phyloP scores from a whole-genome alignment of 2,888 invertebrate genomes.

The Dynastes grantii region DNA sequence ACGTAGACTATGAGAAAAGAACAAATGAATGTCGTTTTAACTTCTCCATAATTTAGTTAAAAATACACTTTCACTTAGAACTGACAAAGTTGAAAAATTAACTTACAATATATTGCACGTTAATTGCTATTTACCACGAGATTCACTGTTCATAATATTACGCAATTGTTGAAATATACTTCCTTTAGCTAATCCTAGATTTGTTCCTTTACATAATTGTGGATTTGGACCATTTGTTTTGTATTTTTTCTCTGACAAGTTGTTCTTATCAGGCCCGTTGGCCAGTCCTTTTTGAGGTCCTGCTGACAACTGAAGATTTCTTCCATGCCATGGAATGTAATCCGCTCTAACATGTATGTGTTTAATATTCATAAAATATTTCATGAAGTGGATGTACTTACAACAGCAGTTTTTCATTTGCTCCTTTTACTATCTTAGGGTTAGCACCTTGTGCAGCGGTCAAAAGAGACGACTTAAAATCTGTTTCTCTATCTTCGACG shows the following conservation, averaged over 20 bases:
- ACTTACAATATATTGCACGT: slow-evolving; percentile 62
- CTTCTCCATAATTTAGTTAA: no score
- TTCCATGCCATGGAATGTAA: slow-evolving; percentile 89
- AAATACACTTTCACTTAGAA: no score
- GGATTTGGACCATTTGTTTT: slow-evolving; percentile 79
- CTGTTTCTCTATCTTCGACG: slow-evolving; percentile 67
- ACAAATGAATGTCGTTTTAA: no score
- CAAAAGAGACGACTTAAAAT: slow-evolving; percentile 76
- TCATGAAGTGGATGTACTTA: slow-evolving; percentile 71
- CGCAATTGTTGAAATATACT: slow-evolving; percentile 83
- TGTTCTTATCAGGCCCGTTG: slow-evolving; percentile 73
- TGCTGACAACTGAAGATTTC: slow-evolving; percentile 77
- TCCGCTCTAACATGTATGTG: slow-evolving; percentile 75
- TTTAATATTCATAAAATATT: neutral
- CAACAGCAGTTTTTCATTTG: slow-evolving; percentile 85
- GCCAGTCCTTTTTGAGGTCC: slow-evolving; percentile 71
- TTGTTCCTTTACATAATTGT: slow-evolving; percentile 82
- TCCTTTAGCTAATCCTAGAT: slow-evolving; percentile 82
- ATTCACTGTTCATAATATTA: slow-evolving; percentile 69
- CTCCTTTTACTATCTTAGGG: slow-evolving; percentile 81
- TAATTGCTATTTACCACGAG: slow-evolving; percentile 71
- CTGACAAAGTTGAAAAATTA: neutral
- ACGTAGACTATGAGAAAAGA: no score
- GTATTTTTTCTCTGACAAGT: slow-evolving; percentile 66
- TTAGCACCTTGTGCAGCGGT: slow-evolving; percentile 80